phyloP scores from a whole-genome alignment of 2,797 vertebrate species.

The Cheracebus regulus region DNA sequence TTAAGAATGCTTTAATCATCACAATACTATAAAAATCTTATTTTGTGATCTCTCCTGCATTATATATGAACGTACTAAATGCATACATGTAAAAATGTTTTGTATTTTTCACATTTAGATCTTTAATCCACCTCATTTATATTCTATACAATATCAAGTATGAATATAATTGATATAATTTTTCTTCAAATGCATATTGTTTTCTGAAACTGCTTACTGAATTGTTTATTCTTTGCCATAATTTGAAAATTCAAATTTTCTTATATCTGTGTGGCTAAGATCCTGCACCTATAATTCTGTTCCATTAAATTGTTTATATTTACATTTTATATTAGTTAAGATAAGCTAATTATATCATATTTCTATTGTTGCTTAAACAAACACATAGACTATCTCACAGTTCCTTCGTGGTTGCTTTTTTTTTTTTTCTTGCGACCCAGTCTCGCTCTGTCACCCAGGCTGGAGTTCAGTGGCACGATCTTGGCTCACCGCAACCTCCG shows the following conservation, averaged over 20 bases:
- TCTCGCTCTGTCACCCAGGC: too few species aligned
- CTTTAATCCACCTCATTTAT: not conserved
- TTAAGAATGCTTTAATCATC: not conserved
- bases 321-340: not conserved
- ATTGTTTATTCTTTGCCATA: not conserved
- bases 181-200: not conserved
- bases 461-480: too few species aligned
- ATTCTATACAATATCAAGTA: not conserved
- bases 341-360: not conserved
- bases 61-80: not conserved
- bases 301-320: not conserved
- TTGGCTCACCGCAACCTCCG: too few species aligned
- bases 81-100: not conserved
- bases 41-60: not conserved
- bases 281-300: not conserved
- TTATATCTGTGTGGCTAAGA: not conserved
- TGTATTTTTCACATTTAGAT: not conserved
- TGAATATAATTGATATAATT: not conserved
- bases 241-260: not conserved
- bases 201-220: not conserved
- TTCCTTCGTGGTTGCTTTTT: not conserved
- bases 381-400: not conserved
- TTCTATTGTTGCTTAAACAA: not conserved
- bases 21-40: not conserved
- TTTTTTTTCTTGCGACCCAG: too few species aligned